These are phyloP conservation scores for Aramus guarauna DNA, from an alignment of 2,113 vertebrate genomes.

Conservation along the genomic window DNA sequence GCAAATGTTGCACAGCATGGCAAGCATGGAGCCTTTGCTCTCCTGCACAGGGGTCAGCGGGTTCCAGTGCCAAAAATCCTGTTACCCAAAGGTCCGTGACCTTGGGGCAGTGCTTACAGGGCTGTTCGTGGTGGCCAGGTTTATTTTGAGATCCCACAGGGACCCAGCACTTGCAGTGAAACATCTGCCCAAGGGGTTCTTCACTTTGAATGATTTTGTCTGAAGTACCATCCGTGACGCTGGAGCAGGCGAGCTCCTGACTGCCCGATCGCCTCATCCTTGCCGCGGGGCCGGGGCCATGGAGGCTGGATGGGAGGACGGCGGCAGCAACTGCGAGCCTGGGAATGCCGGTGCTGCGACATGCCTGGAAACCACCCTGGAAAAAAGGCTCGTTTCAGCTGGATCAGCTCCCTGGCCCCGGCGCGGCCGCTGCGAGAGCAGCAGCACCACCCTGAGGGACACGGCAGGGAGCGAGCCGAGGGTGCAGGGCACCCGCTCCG, in stretches of 20 bases:
- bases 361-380: conserved; percentile 25
- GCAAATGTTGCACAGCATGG: neutral
- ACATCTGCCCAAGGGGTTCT: neutral
- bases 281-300: rapidly evolving
- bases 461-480: neutral
- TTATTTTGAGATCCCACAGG: neutral
- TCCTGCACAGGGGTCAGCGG: neutral
- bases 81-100: neutral
- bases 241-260: neutral
- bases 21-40: neutral
- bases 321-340: neutral
- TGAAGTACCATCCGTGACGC: rapidly evolving
- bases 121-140: neutral
- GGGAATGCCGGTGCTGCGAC: neutral
- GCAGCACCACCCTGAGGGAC: conserved; percentile 62
- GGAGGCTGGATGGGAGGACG: neutral
- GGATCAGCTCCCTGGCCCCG: neutral
- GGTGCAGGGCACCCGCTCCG: neutral
- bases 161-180: neutral
- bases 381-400: neutral
- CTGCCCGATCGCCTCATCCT: neutral
- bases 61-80: neutral
- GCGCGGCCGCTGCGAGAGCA: neutral
- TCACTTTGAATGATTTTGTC: neutral
- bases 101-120: neutral